Base-by-base conservation (phyloP, 2,797 vertebrate species). In the Sarcophilus harrisii region DNA sequence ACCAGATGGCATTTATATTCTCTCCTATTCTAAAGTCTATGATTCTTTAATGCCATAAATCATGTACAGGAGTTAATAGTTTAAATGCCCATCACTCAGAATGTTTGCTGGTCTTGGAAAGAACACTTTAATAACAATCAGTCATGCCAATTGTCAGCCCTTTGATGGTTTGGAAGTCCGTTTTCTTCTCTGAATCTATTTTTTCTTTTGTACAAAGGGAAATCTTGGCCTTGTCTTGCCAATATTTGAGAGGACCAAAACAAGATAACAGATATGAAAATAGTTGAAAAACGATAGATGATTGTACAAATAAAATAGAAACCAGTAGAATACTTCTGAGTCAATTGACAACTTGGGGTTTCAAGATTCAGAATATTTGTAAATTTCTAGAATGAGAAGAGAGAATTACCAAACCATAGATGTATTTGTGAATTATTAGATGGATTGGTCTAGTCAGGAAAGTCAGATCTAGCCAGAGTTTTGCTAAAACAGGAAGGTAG, bases 221-320 rank as follows among this genome's bases (percentile, higher is more conserved):
- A 52, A 38, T 58, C 9, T 57, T n/a, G 96, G 49, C 30, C 57
- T 28, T 94, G 11, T 30, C 12, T 32, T 91, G 5, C 8, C 29
- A 90, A 29, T 12, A n/a, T 12, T 54, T 16, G 1, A 89, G 18
- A 95, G 5, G 0, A 0, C 91, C 59, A 87, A 28, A 55, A 93
- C 58, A 52, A 90, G 92, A 38, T 93, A 95, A 90, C 90, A 38
- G 10, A 49, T 57, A 13, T 18, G 29, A 91, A 96, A 92, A 12
- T 66, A 8, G 16, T 96, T 57, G 32, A 32, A 94, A 52, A 32
- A 54, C 60, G 59, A 87, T 92, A 66, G 24, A 5, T 73, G 11
- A 90, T 59, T 29, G 45, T 13, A 91, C 2, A 38, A 91, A 81
- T 52, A n/a, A n/a, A n/a, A n/a, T n/a, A 14, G 1, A 90, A 60